phyloP scores from a whole-genome alignment of 2,797 vertebrate species.

The Silurus lanzhouensis region DNA sequence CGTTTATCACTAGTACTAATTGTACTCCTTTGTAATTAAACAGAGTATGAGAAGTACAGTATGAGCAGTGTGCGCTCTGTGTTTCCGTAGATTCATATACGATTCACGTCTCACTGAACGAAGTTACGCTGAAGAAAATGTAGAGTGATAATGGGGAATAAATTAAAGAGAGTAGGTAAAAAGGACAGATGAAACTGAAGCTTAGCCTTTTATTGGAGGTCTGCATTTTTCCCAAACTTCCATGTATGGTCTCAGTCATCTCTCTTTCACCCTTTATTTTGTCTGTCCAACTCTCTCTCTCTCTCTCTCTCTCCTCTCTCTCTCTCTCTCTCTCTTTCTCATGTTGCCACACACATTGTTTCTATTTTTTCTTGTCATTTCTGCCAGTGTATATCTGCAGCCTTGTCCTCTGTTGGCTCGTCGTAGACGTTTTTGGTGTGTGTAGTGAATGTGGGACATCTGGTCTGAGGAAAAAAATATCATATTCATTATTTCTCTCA shows the following conservation, averaged over 20 bases:
- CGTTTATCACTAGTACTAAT: neutral
- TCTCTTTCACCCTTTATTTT: conserved; percentile 30
- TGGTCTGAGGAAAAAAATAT: neutral
- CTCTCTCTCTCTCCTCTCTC: conserved; percentile 12
- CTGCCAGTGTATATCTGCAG: neutral
- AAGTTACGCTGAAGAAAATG: conserved; percentile 1
- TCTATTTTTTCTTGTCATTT: neutral
- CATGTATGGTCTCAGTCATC: conserved; percentile 59
- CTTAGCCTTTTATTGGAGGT: conserved; percentile 40
- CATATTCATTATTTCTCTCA: neutral
- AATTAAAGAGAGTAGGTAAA: conserved; percentile 19
- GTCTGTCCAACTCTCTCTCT: neutral
- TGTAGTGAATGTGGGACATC: neutral
- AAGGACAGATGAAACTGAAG: conserved; percentile 27
- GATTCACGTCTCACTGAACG: neutral
- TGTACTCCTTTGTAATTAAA: too few species aligned
- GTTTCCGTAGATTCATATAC: neutral
- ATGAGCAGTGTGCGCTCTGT: neutral
- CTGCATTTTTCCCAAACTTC: conserved; percentile 53
- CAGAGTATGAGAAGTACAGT: too few species aligned
- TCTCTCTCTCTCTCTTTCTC: neutral
- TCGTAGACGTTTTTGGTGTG: neutral
- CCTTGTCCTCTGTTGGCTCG: neutral
- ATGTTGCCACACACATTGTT: conserved; percentile 4
- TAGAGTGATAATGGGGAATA: neutral